These are phyloP conservation scores for Pseudoatta argentina DNA, from an alignment of 1,140 invertebrate species.

Conservation along the genomic window DNA sequence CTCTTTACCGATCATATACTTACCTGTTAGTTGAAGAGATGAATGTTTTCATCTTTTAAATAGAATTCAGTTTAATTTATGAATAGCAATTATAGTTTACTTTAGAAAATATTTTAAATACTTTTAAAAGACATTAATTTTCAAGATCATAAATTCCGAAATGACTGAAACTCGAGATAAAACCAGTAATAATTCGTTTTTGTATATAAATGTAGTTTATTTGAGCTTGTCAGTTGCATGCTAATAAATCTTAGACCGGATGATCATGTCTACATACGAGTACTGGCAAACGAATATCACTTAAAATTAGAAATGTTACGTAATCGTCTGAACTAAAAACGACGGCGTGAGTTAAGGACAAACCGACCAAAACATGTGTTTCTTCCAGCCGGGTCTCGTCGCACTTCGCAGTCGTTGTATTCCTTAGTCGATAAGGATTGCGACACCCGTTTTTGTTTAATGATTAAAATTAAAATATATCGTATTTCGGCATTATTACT, in stretches of 20 bases:
- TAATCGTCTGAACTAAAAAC: slow-evolving; percentile 4
- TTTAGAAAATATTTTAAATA: not conserved
- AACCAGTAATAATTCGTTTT: not conserved
- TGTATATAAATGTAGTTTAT: not conserved
- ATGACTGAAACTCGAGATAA: not conserved
- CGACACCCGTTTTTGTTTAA: slow-evolving; percentile 33
- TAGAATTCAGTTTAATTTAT: not conserved
- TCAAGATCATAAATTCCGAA: not conserved
- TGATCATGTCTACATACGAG: not conserved
- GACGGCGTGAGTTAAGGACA: slow-evolving; percentile 7
- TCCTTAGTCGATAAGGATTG: slow-evolving; percentile 23
- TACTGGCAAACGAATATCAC: not conserved
- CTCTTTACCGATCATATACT: not conserved
- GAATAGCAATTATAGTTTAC: not conserved
- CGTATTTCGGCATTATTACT: slow-evolving; percentile 28
- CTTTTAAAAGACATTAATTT: not conserved
- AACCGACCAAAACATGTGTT: not conserved
- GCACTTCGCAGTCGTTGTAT: slow-evolving; percentile 45
- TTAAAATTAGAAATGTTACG: slow-evolving; percentile 45
- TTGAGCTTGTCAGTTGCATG: not conserved
- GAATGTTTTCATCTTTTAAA: not conserved
- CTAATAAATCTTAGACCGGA: slow-evolving; percentile 1
- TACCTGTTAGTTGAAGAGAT: not conserved
- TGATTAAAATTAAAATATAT: slow-evolving; percentile 49
- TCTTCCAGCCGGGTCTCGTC: slow-evolving; percentile 23